Evolutionary conservation across 2,888 invertebrate species (phyloP).

Genomic region (Cryptus viduatorius): DNA sequence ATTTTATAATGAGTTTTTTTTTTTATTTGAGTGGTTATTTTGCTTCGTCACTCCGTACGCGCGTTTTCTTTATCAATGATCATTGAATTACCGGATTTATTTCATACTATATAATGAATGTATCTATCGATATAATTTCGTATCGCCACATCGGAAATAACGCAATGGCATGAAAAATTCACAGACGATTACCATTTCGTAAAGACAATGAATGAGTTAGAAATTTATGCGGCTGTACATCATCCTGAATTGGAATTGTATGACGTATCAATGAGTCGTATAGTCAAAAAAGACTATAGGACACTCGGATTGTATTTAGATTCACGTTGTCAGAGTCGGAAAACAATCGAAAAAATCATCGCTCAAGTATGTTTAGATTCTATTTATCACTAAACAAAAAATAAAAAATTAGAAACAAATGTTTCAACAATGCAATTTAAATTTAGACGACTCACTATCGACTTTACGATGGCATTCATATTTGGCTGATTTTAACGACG

Average conservation of each 20-base stretch:
- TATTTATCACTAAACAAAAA: background rate
- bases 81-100: no score
- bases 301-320: background rate
- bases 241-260: constrained; percentile 6
- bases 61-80: background rate
- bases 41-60: no score
- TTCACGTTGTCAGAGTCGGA: background rate
- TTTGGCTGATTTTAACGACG: background rate
- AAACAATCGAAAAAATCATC: background rate
- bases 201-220: background rate
- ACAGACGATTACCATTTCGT: constrained; percentile 1
- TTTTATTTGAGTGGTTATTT: no score
- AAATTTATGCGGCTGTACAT: background rate
- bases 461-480: background rate
- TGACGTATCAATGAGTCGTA: background rate
- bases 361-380: background rate
- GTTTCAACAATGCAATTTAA: background rate
- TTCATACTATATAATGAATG: no score
- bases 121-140: no score
- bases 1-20: background rate
- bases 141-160: background rate
- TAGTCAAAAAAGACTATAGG: background rate
- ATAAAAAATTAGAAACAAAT: background rate
- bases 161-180: background rate
- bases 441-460: background rate